Evolutionary conservation across 2,888 invertebrate genomes (phyloP), one percentile per base, ranked within the genome.

Genomic region (Eupithecia pulchellata): DNA sequence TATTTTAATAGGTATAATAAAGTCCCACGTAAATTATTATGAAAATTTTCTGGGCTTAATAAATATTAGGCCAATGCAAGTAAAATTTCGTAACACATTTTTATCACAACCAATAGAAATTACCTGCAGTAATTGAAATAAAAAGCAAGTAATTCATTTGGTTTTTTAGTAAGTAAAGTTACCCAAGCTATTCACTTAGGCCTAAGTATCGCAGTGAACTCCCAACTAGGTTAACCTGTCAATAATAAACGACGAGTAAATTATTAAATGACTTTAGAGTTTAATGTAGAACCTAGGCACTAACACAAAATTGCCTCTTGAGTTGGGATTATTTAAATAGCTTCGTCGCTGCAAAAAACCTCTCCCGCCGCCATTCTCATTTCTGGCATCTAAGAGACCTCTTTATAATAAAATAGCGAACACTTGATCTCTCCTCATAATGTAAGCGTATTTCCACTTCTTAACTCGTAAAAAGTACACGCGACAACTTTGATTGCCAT

Each of bases 401-500:
- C 47, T 63, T 69, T 27, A 60, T 69, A 72, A 64, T 69, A 72
- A 66, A 69, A 69, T 69, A 55, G 25, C 60, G 42, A 42, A 69
- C 69, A 66, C 69, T 72, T 72, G 62, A 61, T 66, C 27, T 20
- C 14, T 36, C 32, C 34, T 17, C 39, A 11, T 25, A 36, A 62
- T 62, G 68, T 64, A 64, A 67, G 61, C 67, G 64, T 66, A 39
- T 61, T 68, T 36, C 27, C 42, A 64, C 66, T 42, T 62, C 20
- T n/a, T 32, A 67, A 69, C 73, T 69, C 73, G 69, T 73, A 73
- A 73, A 73, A 73, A 69, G 67, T 72, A 73, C 64, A 69, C 55
- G 42, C 42, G 68, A 71, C 69, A 73, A 73, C 73, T 73, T 73
- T 73, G 73, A 70, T 70, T 73, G 73, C 73, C 42, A 64, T 72